Base-by-base conservation (phyloP, 2,797 vertebrate species). In the Bryconaethiops microstoma region DNA sequence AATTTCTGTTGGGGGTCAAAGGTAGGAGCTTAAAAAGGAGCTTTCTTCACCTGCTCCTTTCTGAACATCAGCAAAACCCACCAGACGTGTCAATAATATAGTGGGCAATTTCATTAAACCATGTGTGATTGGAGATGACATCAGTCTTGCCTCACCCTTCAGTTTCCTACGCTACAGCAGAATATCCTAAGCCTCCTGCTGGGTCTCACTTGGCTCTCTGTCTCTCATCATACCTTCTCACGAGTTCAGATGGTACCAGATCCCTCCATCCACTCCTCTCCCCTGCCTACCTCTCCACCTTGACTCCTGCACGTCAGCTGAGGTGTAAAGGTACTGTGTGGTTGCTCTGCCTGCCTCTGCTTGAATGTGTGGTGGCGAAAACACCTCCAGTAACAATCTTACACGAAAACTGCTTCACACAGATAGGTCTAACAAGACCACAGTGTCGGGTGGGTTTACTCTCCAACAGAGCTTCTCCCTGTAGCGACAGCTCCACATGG, bases 131-230 rank as follows among this genome's bases (percentile, higher is more conserved):
- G 19, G 10, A 59, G 4, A 19, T 23, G 55, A 60, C n/a, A 40
- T 74, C 72, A 60, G 5, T 16, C n/a, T 45, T 60, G 12, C n/a
- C 5, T 74, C n/a, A 74, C 39, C 39, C 25, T 35, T 55, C 71
- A 19, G 39, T 16, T 21, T 48, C 57, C 13, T 21, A 42, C 39
- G 21, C 55, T 19, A 74, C n/a, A 10, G 39, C 13, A 16, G 4
- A 60, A 25, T 48, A 14, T 40, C 23, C n/a, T 14, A 70, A 70
- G n/a, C 14, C 48, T 70, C 68, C 45, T 23, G 42, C 42, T 21
- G 67, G 6, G 4, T 69, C 67, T 52, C 68, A 52, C 42, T 50
- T 5, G 42, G 42, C 23, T 14, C 35, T 35, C 35, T 35, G 2
- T 35, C 35, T 35, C 35, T 35, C 35, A 35, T 2, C 35, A 35